Base-by-base conservation (phyloP, 1,140 invertebrate species). In the Octopus sinensis region DNA sequence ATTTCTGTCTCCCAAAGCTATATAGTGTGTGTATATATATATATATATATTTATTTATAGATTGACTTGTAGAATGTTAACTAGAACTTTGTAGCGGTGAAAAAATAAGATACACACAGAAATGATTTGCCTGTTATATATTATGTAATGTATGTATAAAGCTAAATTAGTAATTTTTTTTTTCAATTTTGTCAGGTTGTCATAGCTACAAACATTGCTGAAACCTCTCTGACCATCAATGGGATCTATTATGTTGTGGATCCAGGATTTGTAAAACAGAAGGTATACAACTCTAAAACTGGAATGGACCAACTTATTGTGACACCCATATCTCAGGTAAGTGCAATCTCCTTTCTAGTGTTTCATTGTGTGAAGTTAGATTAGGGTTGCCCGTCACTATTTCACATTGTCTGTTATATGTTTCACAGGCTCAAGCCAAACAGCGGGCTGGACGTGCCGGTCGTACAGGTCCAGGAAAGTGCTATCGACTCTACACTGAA, bases 231-330 rank as follows among this genome's bases (percentile, higher is more conserved):
- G 6, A 99, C 98, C 0, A 99, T 99, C 78, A 97, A 99, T 92
- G 98, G 98, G 3, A 99, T 99, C 82, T 99, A 96, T 90, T 99
- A 99, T 90, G 98, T 99, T 2, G 97, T 99, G 1, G 98, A 99
- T 93, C 98, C 98, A 0, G 98, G 98, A 1, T 99, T 99, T 92
- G 98, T 99, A 0, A 99, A 99, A 89, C 98, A 99, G 90, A 99
- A 99, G 90, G 97, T 99, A 2, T 99, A 99, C 87, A 99, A 99
- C 92, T 97, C 98, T 0, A 99, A 99, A 91, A 99, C 97, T 4
- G 97, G 98, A 23, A 99, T 99, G 97, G 98, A 99, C 89, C 98
- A 97, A 81, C 92, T 99, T 82, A 97, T 99, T 76, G 98, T 99
- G 0, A 99, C 97, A 0, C 98, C 98, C 0, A 99, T 99, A 86